Conservation (phyloP, 1,140 invertebrate genomes). For the Drosophila azteca region DNA sequence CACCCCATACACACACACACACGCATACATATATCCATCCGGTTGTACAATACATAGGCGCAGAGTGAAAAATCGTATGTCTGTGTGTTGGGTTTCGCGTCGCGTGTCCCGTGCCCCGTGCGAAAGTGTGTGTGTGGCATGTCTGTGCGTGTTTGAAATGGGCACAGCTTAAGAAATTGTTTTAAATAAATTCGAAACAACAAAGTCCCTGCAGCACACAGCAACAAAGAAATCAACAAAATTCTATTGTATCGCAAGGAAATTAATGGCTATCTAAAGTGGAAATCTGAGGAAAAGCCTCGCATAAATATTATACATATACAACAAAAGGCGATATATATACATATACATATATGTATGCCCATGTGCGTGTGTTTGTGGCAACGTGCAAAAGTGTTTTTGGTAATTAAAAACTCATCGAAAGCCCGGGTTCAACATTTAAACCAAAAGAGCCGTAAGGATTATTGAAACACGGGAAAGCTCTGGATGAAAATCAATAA, state of each 20-base stretch:
- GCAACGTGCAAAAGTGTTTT: slow-evolving; percentile 29
- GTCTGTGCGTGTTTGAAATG: slow-evolving; percentile 55
- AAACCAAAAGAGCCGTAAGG: slow-evolving; percentile 27
- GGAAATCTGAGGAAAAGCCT: neutral
- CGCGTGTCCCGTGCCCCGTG: slow-evolving; percentile 39
- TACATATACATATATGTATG: neutral
- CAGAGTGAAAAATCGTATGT: slow-evolving; percentile 47
- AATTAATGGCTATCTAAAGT: slow-evolving; percentile 2
- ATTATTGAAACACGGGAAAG: slow-evolving; percentile 33
- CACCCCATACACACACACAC: slow-evolving; percentile 3
- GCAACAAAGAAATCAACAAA: slow-evolving; percentile 5
- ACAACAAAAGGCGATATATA: slow-evolving; percentile 10
- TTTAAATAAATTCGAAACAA: slow-evolving; percentile 68
- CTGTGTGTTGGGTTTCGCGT: slow-evolving; percentile 50
- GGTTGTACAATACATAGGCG: slow-evolving; percentile 48
- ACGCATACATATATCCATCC: neutral
- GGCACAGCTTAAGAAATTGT: slow-evolving; percentile 65
- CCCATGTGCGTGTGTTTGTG: slow-evolving; percentile 29
- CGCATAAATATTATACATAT: slow-evolving; percentile 26
- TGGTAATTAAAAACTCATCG: slow-evolving; percentile 17
- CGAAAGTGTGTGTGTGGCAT: slow-evolving; percentile 21
- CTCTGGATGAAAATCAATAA: slow-evolving; percentile 72
- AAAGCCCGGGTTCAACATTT: slow-evolving; percentile 35
- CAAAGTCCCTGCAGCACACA: slow-evolving; percentile 18
- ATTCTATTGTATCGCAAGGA: slow-evolving; percentile 14